Conservation (phyloP, 1,140 invertebrate species). For the Tetramorium parvispinum region DNA sequence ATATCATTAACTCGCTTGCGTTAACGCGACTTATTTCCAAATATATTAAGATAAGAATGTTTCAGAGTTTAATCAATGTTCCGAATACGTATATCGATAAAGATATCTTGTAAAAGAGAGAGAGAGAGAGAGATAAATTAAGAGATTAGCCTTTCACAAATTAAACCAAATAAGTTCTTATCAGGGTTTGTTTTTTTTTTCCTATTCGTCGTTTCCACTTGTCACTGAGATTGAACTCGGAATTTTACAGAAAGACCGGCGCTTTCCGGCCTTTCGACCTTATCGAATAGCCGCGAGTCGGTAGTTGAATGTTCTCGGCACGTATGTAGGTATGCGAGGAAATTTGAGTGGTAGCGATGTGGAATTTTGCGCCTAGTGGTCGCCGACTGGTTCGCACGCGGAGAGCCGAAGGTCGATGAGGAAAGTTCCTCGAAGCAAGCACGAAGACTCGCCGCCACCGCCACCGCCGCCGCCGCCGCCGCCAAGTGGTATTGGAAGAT, state of each 20-base stretch:
- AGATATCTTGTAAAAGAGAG: not conserved
- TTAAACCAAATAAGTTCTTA: not conserved
- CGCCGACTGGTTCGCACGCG: slow-evolving; percentile 52
- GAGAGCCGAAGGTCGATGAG: slow-evolving; percentile 52
- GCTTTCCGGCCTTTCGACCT: slow-evolving; percentile 3
- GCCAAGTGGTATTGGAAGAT: slow-evolving; percentile 48
- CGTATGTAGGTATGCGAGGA: slow-evolving; percentile 1
- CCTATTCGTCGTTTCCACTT: not conserved
- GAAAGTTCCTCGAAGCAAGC: slow-evolving; percentile 53
- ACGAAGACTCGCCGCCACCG: slow-evolving; percentile 41
- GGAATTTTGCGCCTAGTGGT: slow-evolving; percentile 55
- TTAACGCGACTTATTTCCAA: not conserved
- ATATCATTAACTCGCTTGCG: slow-evolving; percentile 10
- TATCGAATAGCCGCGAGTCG: slow-evolving; percentile 4
- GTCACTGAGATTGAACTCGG: not conserved
- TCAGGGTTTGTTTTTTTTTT: not conserved
- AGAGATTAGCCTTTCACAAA: too few relatives aligned
- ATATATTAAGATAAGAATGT: not conserved
- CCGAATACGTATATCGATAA: not conserved
- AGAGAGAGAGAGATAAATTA: too few relatives aligned
- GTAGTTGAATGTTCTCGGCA: slow-evolving; percentile 32
- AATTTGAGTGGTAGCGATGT: slow-evolving; percentile 54
- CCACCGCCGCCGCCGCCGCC: slow-evolving; percentile 2
- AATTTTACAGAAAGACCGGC: not conserved
- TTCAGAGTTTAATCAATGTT: not conserved